Evolutionary conservation across 1,140 invertebrate species (phyloP).

Genomic region (Microplitis mediator): DNA sequence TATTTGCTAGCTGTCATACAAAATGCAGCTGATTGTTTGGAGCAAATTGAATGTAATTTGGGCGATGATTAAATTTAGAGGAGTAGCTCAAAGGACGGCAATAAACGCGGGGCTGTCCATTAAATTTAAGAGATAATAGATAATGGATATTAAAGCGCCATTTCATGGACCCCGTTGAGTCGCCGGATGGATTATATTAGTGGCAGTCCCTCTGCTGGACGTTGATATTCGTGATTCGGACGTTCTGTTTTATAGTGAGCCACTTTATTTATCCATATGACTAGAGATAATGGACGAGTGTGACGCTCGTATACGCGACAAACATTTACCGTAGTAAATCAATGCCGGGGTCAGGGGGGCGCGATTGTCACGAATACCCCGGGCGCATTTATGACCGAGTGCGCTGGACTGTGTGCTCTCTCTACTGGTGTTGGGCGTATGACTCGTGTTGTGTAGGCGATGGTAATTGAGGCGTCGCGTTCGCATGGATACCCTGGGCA

Average conservation of each 20-base stretch:
- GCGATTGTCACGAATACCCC: conserved; percentile 28
- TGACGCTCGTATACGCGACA: conserved; percentile 24
- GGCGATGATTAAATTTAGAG: no score
- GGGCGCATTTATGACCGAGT: conserved; percentile 25
- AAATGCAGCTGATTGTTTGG: no score
- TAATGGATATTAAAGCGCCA: no score
- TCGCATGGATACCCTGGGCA: conserved; percentile 14
- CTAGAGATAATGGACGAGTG: conserved; percentile 28
- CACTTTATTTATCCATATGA: conserved; percentile 25
- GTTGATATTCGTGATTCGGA: not conserved
- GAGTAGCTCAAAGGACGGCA: no score
- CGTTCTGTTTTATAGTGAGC: conserved; percentile 5
- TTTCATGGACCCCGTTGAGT: no score
- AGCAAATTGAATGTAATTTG: no score
- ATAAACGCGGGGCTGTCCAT: no score
- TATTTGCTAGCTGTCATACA: no score
- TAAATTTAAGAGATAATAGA: no score
- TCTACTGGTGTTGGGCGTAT: no score
- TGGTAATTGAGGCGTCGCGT: conserved; percentile 28
- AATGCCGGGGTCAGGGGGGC: conserved; percentile 7
- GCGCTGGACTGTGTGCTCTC: not conserved
- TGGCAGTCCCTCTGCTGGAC: no score
- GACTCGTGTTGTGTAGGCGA: not conserved
- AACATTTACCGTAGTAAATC: conserved; percentile 32
- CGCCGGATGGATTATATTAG: no score